phyloP scores from a whole-genome alignment of 1,140 invertebrate genomes.

The Arion vulgaris region DNA sequence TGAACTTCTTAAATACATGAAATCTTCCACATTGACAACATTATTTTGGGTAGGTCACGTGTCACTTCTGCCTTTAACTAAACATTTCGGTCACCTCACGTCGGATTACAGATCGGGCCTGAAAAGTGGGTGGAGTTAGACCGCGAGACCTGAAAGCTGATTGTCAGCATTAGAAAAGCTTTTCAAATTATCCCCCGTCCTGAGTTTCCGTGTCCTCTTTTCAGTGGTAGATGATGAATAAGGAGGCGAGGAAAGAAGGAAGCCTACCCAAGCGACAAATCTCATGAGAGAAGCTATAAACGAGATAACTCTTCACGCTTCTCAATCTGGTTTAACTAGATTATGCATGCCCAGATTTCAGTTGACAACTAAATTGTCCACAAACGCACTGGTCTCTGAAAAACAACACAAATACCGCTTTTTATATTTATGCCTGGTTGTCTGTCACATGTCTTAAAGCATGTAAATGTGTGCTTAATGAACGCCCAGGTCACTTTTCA shows the following conservation, averaged over 20 bases:
- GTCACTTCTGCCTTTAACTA: neutral
- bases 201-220: neutral
- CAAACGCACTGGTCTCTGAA: neutral
- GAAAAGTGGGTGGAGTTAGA: neutral
- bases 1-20: neutral
- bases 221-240: neutral
- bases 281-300: neutral
- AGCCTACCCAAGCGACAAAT: neutral
- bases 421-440: neutral
- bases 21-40: neutral
- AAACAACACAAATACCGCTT: neutral
- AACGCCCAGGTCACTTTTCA: neutral
- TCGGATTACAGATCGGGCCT: neutral
- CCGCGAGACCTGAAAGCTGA: neutral
- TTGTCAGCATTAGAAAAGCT: neutral
- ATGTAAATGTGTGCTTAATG: neutral
- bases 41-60: neutral
- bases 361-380: neutral
- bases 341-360: neutral
- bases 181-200: neutral
- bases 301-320: neutral
- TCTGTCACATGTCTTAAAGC: neutral
- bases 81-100: neutral
- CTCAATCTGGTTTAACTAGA: neutral
- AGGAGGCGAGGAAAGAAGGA: neutral